phyloP scores from a whole-genome alignment of 2,113 vertebrate genomes.

The Gadus chalcogrammus region DNA sequence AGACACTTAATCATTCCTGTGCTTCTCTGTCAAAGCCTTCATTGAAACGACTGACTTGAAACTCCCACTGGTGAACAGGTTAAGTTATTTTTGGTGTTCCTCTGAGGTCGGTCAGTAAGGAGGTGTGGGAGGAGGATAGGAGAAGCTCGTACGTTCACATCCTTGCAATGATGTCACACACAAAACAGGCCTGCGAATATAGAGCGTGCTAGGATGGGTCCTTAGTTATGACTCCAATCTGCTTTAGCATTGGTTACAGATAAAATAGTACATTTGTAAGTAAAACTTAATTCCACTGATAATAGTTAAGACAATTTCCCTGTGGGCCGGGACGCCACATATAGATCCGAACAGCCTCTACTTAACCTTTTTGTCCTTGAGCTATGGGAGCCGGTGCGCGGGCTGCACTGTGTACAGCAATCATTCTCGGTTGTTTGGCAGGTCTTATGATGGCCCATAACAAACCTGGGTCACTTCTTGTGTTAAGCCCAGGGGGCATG shows the following conservation, averaged over 20 bases:
- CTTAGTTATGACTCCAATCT: constrained; percentile 18
- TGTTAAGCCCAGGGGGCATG: constrained; percentile 56
- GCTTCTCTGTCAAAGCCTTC: constrained; percentile 48
- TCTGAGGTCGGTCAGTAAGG: constrained; percentile 68
- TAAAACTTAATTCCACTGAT: constrained; percentile 12
- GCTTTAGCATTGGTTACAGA: constrained; percentile 18
- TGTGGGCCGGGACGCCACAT: constrained; percentile 7
- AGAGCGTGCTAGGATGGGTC: constrained; percentile 22
- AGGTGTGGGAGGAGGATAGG: constrained; percentile 39
- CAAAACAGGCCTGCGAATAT: constrained; percentile 28
- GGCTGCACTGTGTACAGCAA: constrained; percentile 24
- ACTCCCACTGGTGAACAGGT: constrained; percentile 70
- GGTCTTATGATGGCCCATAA: constrained; percentile 55
- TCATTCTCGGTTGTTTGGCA: constrained; percentile 52
- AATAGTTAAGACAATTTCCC: neutral
- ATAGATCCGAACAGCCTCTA: constrained; percentile 26
- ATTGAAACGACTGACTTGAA: constrained; percentile 60
- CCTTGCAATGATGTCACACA: constrained; percentile 39
- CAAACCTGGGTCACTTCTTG: constrained; percentile 48
- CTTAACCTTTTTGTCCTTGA: constrained; percentile 61
- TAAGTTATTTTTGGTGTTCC: constrained; percentile 74
- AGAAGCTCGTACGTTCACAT: constrained; percentile 47
- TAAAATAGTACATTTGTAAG: neutral
- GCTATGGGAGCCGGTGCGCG: constrained; percentile 11
- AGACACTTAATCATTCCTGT: constrained; percentile 21